A percentile compares a stretch with the other conserved stretches of the same genome.
phyloP scores from a whole-genome alignment of 2,797 vertebrate genomes.

The Alectoris magna region DNA sequence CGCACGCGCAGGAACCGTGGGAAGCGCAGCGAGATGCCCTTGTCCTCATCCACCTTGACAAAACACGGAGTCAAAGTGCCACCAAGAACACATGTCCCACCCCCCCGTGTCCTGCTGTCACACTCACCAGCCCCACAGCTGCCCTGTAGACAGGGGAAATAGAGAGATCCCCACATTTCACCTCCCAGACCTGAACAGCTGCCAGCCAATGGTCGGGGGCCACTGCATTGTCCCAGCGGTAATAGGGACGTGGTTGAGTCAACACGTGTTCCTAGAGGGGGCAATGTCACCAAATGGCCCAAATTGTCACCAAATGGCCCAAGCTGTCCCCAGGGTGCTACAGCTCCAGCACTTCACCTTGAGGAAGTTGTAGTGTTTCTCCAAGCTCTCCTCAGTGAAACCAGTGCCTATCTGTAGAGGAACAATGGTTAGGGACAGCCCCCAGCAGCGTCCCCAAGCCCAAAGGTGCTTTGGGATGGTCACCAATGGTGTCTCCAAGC shows the following conservation, averaged over 20 bases:
- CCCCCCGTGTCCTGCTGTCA: not conserved
- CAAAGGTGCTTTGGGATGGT: not conserved
- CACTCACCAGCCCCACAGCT: slow-evolving; percentile 90
- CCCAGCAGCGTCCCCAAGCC: no score
- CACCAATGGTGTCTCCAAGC: not conserved
- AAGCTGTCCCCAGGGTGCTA: not conserved
- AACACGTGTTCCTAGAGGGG: slow-evolving; percentile 84
- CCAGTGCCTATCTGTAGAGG: slow-evolving; percentile 89
- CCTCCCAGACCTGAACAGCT: slow-evolving; percentile 90
- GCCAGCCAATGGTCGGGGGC: slow-evolving; percentile 92
- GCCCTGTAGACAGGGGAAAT: slow-evolving; percentile 92
- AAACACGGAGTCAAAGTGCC: no score
- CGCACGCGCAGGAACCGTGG: slow-evolving; percentile 89
- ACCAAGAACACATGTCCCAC: not conserved
- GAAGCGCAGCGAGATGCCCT: slow-evolving; percentile 93
- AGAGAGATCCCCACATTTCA: slow-evolving; percentile 92
- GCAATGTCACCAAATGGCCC: not conserved
- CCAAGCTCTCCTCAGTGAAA: slow-evolving; percentile 92
- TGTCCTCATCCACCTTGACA: slow-evolving; percentile 88
- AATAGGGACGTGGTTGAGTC: slow-evolving; percentile 85
- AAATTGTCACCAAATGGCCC: not conserved
- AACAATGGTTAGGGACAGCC: not conserved
- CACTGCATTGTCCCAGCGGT: slow-evolving; percentile 83
- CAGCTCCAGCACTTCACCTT: slow-evolving; percentile 78
- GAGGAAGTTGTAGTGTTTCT: slow-evolving; percentile 86